A percentile compares a stretch with the other conserved stretches of the same genome.
phyloP scores from a whole-genome alignment of 1,140 invertebrate species.

The Agrilus planipennis region DNA sequence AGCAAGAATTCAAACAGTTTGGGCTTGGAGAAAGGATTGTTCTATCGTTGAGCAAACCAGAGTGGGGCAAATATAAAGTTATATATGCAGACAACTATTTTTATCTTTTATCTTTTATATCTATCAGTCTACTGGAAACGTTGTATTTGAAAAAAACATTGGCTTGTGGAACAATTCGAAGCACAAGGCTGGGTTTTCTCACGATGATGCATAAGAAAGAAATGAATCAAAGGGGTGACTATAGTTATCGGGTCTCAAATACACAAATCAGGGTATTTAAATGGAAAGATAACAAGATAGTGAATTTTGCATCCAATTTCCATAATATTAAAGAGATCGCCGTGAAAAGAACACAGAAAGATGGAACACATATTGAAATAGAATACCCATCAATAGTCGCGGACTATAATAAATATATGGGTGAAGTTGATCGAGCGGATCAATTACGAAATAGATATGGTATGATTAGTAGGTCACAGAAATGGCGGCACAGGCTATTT shows the following conservation, averaged over 20 bases:
- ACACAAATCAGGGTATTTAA: conserved; percentile 25
- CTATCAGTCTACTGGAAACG: conserved; percentile 26
- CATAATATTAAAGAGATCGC: conserved; percentile 26
- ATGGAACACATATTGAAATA: conserved; percentile 17
- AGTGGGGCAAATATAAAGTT: conserved; percentile 19
- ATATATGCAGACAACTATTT: conserved; percentile 35
- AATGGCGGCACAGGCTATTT: conserved; percentile 34
- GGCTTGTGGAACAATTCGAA: conserved; percentile 33
- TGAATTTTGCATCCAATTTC: conserved; percentile 32
- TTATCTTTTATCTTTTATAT: too few relatives aligned
- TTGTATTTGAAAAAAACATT: conserved; percentile 27
- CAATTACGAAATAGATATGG: conserved; percentile 27
- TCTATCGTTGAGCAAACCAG: conserved; percentile 13
- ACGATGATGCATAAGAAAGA: conserved; percentile 26
- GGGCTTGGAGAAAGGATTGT: conserved; percentile 26
- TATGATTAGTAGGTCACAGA: conserved; percentile 29
- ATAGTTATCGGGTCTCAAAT: conserved; percentile 22
- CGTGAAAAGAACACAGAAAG: conserved; percentile 20
- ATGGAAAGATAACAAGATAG: conserved; percentile 32
- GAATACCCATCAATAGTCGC: conserved; percentile 20
- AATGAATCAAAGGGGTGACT: conserved; percentile 27
- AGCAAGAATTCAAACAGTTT: conserved; percentile 18
- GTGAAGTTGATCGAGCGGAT: conserved; percentile 31
- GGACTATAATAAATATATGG: conserved; percentile 30
- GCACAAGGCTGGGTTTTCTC: conserved; percentile 21